These are phyloP conservation scores for Sarcophaga peregrina DNA, from an alignment of 1,140 invertebrate species.

Conservation along the genomic window DNA sequence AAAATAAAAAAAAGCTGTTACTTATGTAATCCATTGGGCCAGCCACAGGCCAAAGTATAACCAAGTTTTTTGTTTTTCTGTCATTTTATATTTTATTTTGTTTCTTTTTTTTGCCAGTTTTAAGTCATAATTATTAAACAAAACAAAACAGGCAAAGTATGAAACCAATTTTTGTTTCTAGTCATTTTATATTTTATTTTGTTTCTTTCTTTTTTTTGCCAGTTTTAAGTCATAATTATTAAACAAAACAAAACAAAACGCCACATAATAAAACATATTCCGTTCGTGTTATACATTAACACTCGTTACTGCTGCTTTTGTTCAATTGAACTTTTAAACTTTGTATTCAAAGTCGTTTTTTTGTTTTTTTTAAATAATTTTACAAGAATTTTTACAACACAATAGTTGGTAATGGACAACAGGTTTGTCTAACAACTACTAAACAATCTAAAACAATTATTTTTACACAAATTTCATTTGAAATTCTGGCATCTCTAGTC, in stretches of 20 bases:
- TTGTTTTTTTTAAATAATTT: too few species aligned
- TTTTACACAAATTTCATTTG: too few species aligned
- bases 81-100: neutral
- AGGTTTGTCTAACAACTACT: too few species aligned
- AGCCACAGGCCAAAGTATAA: neutral
- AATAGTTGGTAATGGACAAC: too few species aligned
- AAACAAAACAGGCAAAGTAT: neutral
- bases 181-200: neutral
- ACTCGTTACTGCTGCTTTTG: neutral
- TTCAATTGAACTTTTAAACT: slow-evolving; percentile 3
- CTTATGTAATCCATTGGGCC: neutral
- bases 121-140: too few species aligned
- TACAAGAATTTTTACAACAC: too few species aligned
- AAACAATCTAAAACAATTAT: too few species aligned
- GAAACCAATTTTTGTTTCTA: neutral
- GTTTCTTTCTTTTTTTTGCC: too few species aligned
- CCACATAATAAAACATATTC: neutral
- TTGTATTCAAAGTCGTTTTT: neutral
- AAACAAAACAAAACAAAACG: neutral
- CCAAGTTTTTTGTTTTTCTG: neutral
- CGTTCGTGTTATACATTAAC: neutral
- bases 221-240: too few species aligned
- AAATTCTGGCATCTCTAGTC: too few species aligned
- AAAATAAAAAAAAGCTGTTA: neutral
- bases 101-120: too few species aligned